Conservation (phyloP, 2,797 vertebrate species). For the Eurystomus glaucurus region DNA sequence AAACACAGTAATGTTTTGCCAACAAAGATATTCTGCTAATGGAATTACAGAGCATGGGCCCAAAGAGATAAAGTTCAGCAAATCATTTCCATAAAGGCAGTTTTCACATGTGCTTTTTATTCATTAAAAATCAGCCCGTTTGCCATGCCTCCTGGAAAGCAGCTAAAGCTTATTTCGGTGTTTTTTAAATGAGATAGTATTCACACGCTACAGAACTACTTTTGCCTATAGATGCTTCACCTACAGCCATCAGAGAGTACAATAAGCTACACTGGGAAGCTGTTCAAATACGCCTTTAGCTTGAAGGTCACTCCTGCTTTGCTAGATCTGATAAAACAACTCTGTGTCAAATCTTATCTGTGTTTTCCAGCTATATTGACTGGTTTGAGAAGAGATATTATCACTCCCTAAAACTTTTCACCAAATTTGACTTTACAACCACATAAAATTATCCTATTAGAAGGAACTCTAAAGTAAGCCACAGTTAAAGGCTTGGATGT, state of each 20-base stretch:
- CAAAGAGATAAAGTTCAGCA: conserved; percentile 19
- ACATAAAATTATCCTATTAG: neutral
- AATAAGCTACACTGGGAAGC: neutral
- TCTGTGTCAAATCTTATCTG: neutral
- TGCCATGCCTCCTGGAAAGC: neutral
- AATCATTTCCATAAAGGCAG: conserved; percentile 7
- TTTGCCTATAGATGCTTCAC: neutral
- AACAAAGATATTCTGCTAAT: neutral
- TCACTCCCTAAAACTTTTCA: neutral
- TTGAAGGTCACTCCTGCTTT: neutral
- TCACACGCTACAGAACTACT: neutral
- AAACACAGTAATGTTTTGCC: neutral
- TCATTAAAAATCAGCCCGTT: neutral
- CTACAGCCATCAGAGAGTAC: neutral
- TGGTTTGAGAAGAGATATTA: neutral
- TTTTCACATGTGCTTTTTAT: neutral
- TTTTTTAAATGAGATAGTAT: neutral
- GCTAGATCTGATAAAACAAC: neutral
- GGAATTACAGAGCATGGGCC: neutral
- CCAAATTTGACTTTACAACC: neutral
- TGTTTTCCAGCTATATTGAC: neutral
- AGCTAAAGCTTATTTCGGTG: neutral
- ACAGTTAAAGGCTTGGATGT: neutral
- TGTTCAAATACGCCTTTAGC: neutral
- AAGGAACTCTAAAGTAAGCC: neutral